Conservation (phyloP, 1,140 invertebrate species). For the Temnothorax longispinosus region DNA sequence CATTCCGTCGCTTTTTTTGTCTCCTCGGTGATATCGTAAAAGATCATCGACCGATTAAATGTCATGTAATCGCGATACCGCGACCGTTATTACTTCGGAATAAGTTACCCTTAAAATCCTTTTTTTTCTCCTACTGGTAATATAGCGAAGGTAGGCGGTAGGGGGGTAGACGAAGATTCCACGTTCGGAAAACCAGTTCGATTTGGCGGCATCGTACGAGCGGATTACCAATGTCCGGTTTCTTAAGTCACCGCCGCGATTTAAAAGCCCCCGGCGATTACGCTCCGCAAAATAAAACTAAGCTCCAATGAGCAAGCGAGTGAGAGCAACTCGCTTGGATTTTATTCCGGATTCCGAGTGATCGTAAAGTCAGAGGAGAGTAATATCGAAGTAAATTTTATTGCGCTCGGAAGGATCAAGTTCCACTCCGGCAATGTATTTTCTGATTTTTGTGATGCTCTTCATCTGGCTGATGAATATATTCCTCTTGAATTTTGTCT, state of each 20-base stretch:
- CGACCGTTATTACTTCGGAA: constrained; percentile 54
- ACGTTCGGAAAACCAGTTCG: constrained; percentile 62
- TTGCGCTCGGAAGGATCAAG: constrained; percentile 63
- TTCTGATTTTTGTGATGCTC: not conserved
- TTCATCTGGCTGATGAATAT: constrained; percentile 25
- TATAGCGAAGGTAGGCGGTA: not conserved
- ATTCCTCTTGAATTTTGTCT: not conserved
- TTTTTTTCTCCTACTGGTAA: not conserved
- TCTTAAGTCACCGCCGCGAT: constrained; percentile 62
- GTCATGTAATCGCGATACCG: constrained; percentile 58
- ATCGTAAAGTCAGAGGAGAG: constrained; percentile 66
- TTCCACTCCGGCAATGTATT: constrained; percentile 40
- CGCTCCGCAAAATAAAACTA: constrained; percentile 59
- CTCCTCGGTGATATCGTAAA: constrained; percentile 39
- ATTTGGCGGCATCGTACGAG: constrained; percentile 58
- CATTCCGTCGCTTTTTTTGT: constrained; percentile 22
- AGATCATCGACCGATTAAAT: constrained; percentile 61
- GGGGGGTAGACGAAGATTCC: not conserved
- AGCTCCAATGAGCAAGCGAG: constrained; percentile 26
- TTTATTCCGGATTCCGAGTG: constrained; percentile 66
- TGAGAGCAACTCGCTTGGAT: constrained; percentile 35
- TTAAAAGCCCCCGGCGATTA: constrained; percentile 65
- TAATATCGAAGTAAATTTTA: constrained; percentile 71
- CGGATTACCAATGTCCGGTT: constrained; percentile 70
- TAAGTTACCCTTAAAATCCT: constrained; percentile 40